phyloP scores from a whole-genome alignment of 64 coral and sea anemone species.

The Catalaphyllia jardinei region DNA sequence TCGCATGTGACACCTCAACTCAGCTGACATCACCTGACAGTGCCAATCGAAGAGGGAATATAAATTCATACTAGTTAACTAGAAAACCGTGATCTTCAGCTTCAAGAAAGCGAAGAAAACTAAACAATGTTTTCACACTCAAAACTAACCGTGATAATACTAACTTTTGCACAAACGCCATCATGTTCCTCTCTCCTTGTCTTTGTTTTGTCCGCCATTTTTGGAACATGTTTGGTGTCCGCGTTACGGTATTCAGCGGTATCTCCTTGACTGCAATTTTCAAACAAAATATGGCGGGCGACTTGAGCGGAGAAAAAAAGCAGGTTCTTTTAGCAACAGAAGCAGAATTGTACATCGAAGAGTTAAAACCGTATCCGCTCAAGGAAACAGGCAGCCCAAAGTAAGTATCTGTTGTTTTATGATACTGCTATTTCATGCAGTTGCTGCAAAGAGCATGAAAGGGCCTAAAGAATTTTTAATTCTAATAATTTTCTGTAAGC shows the following conservation, averaged over 20 bases:
- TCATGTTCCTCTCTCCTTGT: neutral
- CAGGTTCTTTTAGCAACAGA: slow-evolving; percentile 84
- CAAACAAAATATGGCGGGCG: slow-evolving; percentile 77
- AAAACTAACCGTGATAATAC: neutral
- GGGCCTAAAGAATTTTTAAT: no score
- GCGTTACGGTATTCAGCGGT: slow-evolving; percentile 39
- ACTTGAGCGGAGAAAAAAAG: slow-evolving; percentile 4
- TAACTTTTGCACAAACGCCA: slow-evolving; percentile 45
- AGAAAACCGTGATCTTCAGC: neutral
- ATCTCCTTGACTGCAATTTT: slow-evolving; percentile 29
- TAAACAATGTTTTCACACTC: neutral
- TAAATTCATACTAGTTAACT: no score
- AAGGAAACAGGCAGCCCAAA: slow-evolving; percentile 87
- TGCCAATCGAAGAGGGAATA: no score
- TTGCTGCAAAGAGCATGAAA: neutral
- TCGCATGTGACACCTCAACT: no score
- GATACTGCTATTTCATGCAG: neutral
- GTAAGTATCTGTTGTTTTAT: slow-evolving; percentile 39
- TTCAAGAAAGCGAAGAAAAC: neutral
- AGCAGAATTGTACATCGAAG: slow-evolving; percentile 93
- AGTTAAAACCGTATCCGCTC: slow-evolving; percentile 67
- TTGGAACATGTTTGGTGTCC: slow-evolving; percentile 59
- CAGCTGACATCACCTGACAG: no score
- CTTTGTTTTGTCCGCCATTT: slow-evolving; percentile 85
- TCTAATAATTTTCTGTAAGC: no score